Conservation (phyloP, 2,888 invertebrate species). For the Myathropa florea region DNA sequence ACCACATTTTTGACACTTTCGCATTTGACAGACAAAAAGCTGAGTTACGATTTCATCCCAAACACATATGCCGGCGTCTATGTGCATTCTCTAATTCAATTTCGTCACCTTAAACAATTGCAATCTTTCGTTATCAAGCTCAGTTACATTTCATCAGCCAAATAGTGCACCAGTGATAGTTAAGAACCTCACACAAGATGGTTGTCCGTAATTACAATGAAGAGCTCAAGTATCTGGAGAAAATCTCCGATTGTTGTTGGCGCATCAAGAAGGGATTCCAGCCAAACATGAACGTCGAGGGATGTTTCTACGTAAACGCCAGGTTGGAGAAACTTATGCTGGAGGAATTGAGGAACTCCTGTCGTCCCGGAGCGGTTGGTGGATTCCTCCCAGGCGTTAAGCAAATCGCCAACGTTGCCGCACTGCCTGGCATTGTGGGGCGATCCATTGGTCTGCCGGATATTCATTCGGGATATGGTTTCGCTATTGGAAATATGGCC, state of each 20-base stretch:
- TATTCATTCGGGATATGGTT: conserved; percentile 99
- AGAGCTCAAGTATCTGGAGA: conserved; percentile 95
- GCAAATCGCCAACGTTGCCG: conserved; percentile 99
- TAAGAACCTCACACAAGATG: conserved; percentile 82
- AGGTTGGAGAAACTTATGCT: conserved; percentile 97
- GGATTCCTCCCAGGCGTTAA: conserved; percentile 99
- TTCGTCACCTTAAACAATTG: background rate
- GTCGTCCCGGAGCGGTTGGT: conserved; percentile 93
- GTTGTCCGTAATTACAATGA: conserved; percentile 95
- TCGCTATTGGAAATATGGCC: conserved; percentile 99
- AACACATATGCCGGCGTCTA: background rate
- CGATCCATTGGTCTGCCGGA: conserved; percentile 97
- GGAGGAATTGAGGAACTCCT: conserved; percentile 95
- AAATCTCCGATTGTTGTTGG: conserved; percentile 92
- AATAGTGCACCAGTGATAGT: background rate
- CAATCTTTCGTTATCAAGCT: background rate
- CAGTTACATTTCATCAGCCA: conserved; percentile 5
- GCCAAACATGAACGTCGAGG: conserved; percentile 99
- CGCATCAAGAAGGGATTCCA: conserved; percentile 99
- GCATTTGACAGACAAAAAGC: background rate
- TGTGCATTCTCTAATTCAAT: background rate
- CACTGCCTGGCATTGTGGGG: conserved; percentile 97
- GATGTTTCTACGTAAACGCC: conserved; percentile 97
- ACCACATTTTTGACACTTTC: no score
- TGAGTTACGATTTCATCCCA: background rate